Evolutionary conservation across 1,140 invertebrate genomes (phyloP), one percentile per base, ranked within the genome.

Genomic region (Condylostylus longicornis): DNA sequence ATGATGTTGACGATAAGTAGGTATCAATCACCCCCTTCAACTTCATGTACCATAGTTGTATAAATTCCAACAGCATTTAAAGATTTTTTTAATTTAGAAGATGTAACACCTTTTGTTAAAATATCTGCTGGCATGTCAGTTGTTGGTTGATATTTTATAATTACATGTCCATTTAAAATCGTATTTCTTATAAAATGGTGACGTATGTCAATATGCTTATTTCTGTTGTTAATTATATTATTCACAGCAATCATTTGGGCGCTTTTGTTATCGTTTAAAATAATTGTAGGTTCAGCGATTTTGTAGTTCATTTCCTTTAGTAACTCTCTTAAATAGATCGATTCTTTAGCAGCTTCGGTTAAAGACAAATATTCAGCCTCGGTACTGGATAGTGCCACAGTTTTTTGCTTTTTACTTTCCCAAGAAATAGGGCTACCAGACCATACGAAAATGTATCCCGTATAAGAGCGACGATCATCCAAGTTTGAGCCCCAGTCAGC

Each of bases 311-410:
- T 13, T 14, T 36, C 33, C 20, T 35, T 15, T 18, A 44, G 17
- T 18, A 61, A 46, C 19, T 42, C 35, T 35, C 38, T 46, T 18
- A 61, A 35, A 47, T 53, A 57, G 5, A 61, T 44, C 3, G 54
- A 46, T 43, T 66, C 63, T 47, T 61, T 60, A 8, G 53, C 28
- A 2, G 51, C 53, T 38, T 54, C 49, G 23, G 51, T 40, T 9
- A 53, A 42, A 13, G 61, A 58, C 38, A 64, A 50, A 35, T 59
- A 62, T 43, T 66, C 63, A 0, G 61, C 57, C 44, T 66, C 58
- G 18, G 49, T 57, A 13, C 39, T 58, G 29, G 52, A 63, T 5
- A 59, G 18, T 9, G 58, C 50, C 18, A 64, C 45, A 17, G 43
- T 51, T 28, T 25, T 35, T 41, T 64, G 58, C 40, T 46, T 50